Conservation (phyloP, 2,113 vertebrate species). For the Mus musculus region DNA sequence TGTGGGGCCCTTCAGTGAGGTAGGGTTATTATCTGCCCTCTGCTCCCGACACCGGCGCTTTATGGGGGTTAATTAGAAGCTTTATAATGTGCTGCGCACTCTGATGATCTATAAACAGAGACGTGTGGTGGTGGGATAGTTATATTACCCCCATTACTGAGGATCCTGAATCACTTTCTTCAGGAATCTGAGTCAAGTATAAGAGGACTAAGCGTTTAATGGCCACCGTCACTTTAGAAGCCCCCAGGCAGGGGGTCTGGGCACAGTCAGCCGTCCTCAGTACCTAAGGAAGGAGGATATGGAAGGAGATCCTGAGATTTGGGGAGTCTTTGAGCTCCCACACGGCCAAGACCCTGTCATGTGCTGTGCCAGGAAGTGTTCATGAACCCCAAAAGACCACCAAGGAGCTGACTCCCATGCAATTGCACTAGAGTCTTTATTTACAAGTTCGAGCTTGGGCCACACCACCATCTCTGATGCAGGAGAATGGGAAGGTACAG, state of each 20-base stretch:
- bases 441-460: too few relatives aligned
- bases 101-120: slow-evolving; percentile 76
- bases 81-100: slow-evolving; percentile 68
- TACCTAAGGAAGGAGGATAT: not conserved
- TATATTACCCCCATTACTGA: slow-evolving; percentile 55
- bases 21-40: slow-evolving; percentile 67
- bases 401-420: too few relatives aligned
- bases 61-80: slow-evolving; percentile 73
- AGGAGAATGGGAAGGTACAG: too few relatives aligned
- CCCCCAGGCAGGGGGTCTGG: not conserved
- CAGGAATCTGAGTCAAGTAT: not conserved
- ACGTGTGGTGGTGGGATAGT: slow-evolving; percentile 54
- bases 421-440: too few relatives aligned
- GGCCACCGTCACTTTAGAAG: not conserved
- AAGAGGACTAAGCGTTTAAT: not conserved
- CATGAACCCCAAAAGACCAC: too few relatives aligned
- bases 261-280: not conserved
- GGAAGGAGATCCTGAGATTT: not conserved
- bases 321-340: not conserved
- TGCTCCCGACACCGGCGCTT: slow-evolving; percentile 46
- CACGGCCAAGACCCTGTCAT: not conserved
- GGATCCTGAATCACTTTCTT: slow-evolving; percentile 65
- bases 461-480: too few relatives aligned
- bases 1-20: not conserved
- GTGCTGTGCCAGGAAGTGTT: too few relatives aligned